Evolutionary conservation across 2,113 vertebrate genomes (phyloP).

Genomic region (Antechinus stuartii): DNA sequence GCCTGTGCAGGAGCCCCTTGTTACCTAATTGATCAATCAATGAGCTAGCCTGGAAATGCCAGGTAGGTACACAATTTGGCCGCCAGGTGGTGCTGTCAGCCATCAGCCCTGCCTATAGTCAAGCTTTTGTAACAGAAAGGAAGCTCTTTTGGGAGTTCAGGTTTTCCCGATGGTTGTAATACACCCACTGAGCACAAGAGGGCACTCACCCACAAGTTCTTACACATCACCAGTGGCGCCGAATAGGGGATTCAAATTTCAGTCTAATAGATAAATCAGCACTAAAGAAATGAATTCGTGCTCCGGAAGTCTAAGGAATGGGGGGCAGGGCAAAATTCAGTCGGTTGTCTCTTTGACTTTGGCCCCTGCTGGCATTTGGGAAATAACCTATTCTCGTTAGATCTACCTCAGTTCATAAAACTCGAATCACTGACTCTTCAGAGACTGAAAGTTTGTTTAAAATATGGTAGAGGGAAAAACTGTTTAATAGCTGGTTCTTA

Average conservation of each 20-base stretch:
- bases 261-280: not conserved
- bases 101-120: not conserved
- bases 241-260: not conserved
- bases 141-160: not conserved
- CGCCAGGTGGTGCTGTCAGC: not conserved
- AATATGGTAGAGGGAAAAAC: not conserved
- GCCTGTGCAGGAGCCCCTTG: rapidly evolving
- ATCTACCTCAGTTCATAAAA: not conserved
- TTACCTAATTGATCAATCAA: not conserved
- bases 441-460: not conserved
- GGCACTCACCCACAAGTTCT: not conserved
- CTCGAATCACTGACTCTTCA: not conserved
- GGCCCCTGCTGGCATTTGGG: not conserved
- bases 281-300: not conserved
- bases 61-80: not conserved
- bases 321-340: not conserved
- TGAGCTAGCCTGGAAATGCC: not conserved
- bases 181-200: not conserved
- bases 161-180: not conserved
- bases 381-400: not conserved
- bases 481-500: not conserved
- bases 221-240: not conserved
- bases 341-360: not conserved
- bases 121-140: not conserved
- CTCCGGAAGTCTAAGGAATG: not conserved